Evolutionary conservation across 2,888 invertebrate species (phyloP).

Genomic region (Prosapia bicincta): DNA sequence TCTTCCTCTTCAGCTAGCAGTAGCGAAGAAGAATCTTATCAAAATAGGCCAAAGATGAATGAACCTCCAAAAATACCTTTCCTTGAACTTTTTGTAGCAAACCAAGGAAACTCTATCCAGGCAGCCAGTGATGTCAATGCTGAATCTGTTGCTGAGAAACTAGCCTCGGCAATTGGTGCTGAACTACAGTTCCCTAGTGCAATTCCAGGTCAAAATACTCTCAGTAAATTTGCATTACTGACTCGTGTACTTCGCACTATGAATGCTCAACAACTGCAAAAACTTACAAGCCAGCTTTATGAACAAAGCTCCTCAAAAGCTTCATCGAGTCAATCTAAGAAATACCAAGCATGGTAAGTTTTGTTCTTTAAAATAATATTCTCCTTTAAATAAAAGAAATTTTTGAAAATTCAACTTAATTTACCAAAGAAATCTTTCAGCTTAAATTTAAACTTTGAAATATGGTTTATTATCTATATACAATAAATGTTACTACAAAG

Average conservation of each 20-base stretch:
- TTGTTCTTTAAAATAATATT: conserved; percentile 8
- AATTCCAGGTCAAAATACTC: conserved; percentile 55
- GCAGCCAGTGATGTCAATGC: conserved; percentile 40
- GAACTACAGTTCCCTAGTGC: conserved; percentile 57
- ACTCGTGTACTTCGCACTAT: conserved; percentile 57
- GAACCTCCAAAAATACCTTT: conserved; percentile 51
- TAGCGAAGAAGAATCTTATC: conserved; percentile 43
- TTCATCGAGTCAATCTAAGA: conserved; percentile 43
- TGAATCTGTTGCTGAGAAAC: conserved; percentile 43
- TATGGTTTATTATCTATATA: too few species aligned
- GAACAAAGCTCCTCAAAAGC: conserved; percentile 45
- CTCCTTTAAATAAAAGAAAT: too few species aligned
- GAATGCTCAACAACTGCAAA: conserved; percentile 57
- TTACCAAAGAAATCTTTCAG: too few species aligned
- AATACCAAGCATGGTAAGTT: conserved; percentile 53
- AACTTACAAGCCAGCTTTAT: conserved; percentile 54
- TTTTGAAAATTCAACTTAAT: too few species aligned
- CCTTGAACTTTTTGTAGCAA: conserved; percentile 50
- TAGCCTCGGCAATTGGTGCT: conserved; percentile 56
- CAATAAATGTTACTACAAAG: too few species aligned
- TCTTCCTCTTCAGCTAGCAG: conserved; percentile 50
- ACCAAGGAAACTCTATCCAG: conserved; percentile 49
- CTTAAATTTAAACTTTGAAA: too few species aligned
- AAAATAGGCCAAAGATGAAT: conserved; percentile 47
- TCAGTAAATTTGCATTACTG: conserved; percentile 62